Conservation (phyloP, 1,140 invertebrate species). For the Drosophila lowei region DNA sequence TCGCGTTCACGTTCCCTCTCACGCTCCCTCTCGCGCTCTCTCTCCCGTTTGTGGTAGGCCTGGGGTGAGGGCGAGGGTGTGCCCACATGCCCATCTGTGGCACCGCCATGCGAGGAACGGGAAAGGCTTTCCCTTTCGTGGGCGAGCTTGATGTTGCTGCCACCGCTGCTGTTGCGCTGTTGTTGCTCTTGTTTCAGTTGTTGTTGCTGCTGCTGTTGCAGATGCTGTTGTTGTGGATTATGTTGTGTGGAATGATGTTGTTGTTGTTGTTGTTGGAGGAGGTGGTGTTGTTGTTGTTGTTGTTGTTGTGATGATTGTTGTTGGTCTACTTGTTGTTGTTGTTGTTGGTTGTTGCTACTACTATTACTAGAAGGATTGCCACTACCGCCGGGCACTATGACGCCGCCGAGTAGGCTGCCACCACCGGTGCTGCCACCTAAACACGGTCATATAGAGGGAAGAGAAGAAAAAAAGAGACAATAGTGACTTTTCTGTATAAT, state of each 20-base stretch:
- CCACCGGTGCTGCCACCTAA: constrained; percentile 82
- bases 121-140: constrained; percentile 39
- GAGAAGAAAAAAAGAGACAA: constrained; percentile 84
- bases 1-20: constrained; percentile 36
- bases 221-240: constrained; percentile 42
- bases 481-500: constrained; percentile 83
- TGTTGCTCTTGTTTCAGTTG: constrained; percentile 36
- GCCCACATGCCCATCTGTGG: constrained; percentile 37
- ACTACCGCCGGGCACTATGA: constrained; percentile 82
- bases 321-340: constrained; percentile 59
- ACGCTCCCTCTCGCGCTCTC: constrained; percentile 33
- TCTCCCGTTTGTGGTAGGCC: constrained; percentile 30
- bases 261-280: constrained; percentile 56
- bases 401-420: constrained; percentile 79
- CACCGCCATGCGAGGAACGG: constrained; percentile 54
- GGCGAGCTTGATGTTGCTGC: constrained; percentile 47
- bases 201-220: constrained; percentile 51
- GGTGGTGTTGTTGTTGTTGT: constrained; percentile 53
- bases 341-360: constrained; percentile 67
- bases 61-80: constrained; percentile 60
- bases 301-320: constrained; percentile 43
- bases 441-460: constrained; percentile 79
- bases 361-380: constrained; percentile 73
- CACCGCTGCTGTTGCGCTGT: constrained; percentile 34
- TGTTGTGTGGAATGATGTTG: constrained; percentile 75